These are phyloP conservation scores for Pemphredon lugubris DNA, from an alignment of 2,888 invertebrate species.

Conservation along the genomic window DNA sequence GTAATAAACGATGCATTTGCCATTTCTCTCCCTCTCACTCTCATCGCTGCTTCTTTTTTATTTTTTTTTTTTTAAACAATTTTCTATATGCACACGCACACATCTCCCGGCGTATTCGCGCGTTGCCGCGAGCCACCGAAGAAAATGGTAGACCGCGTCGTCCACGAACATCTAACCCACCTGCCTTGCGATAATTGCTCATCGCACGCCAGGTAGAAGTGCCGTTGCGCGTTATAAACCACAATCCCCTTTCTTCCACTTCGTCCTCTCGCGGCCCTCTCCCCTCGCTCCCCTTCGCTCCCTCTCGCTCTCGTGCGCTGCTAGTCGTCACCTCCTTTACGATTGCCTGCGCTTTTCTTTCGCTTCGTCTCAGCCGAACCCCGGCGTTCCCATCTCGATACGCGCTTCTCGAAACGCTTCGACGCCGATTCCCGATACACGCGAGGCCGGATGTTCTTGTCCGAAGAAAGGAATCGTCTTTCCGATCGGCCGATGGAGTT, in stretches of 20 bases:
- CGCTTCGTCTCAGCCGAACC: conserved; percentile 6
- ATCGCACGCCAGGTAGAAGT: conserved; percentile 63
- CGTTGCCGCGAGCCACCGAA: conserved; percentile 27
- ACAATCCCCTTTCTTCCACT: conserved; percentile 38
- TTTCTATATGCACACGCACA: conserved; percentile 2
- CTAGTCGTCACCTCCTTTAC: too few species aligned
- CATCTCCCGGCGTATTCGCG: conserved; percentile 5
- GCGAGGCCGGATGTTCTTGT: conserved; percentile 36
- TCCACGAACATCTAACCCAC: conserved; percentile 41
- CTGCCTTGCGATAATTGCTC: conserved; percentile 66
- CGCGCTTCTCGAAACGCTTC: conserved; percentile 41
- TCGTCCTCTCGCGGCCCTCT: background rate
- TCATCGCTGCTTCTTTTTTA: conserved; percentile 10
- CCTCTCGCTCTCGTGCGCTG: too few species aligned
- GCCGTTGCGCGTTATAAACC: conserved; percentile 62
- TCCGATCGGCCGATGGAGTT: conserved; percentile 40
- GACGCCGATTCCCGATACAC: conserved; percentile 24
- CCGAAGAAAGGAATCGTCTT: conserved; percentile 31
- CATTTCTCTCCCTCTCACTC: conserved; percentile 19
- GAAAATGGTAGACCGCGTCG: conserved; percentile 45
- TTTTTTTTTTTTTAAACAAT: conserved; percentile 19
- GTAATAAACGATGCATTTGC: conserved; percentile 20
- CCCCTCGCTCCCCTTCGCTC: background rate
- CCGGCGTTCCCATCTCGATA: conserved; percentile 26
- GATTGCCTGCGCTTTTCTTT: background rate